A percentile compares a stretch with the other conserved stretches of the same genome.
Evolutionary conservation across 2,113 vertebrate species (phyloP).

Genomic region (Trinectes maculatus): DNA sequence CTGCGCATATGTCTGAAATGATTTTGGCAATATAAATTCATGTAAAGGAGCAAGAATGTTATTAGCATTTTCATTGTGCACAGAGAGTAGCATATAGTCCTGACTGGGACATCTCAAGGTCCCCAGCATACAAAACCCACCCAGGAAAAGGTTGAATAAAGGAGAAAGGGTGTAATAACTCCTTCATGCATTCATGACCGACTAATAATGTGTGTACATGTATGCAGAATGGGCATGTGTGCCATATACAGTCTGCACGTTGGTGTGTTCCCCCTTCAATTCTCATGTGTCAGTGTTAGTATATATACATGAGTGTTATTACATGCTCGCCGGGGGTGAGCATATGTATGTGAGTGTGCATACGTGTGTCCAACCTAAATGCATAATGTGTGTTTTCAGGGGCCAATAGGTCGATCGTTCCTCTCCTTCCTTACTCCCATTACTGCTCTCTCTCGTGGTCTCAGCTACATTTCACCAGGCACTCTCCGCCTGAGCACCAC

Average conservation of each 20-base stretch:
- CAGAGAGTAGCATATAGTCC: background rate
- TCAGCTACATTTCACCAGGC: constrained; percentile 49
- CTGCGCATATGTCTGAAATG: constrained; percentile 10
- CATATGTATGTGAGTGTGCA: constrained; percentile 4
- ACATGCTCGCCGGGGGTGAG: constrained; percentile 6
- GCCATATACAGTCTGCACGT: background rate
- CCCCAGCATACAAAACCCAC: constrained; percentile 21
- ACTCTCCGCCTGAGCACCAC: constrained; percentile 55
- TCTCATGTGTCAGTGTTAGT: background rate
- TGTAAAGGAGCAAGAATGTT: background rate
- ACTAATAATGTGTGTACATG: constrained; percentile 9
- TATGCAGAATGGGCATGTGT: background rate
- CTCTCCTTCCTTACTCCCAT: constrained; percentile 55
- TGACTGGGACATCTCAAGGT: constrained; percentile 42
- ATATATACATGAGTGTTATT: constrained; percentile 11
- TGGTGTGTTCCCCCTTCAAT: constrained; percentile 1
- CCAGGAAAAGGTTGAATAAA: constrained; percentile 35
- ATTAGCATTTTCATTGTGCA: constrained; percentile 27
- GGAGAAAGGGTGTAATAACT: constrained; percentile 10
- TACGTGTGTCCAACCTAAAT: constrained; percentile 39
- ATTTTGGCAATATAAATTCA: constrained; percentile 10
- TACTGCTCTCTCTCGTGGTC: constrained; percentile 50
- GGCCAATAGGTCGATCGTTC: constrained; percentile 51
- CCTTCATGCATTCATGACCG: constrained; percentile 3
- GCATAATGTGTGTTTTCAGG: constrained; percentile 59